phyloP scores from a whole-genome alignment of 2,113 vertebrate genomes.

The Heloderma charlesbogerti region DNA sequence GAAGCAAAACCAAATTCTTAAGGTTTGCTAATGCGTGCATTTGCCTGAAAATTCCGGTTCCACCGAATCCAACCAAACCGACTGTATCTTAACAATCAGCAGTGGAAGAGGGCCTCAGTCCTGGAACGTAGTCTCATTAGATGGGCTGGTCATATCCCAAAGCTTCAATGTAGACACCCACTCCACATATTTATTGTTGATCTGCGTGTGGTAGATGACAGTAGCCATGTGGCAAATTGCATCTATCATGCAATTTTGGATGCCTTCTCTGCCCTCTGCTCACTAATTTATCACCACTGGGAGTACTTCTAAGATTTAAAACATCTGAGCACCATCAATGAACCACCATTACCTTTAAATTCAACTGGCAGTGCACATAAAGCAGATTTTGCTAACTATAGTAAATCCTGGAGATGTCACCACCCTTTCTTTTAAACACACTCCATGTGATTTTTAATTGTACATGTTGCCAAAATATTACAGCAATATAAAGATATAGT shows the following conservation, averaged over 20 bases:
- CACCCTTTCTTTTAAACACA: conserved; percentile 45
- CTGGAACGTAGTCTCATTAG: neutral
- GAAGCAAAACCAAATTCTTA: neutral
- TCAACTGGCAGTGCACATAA: conserved; percentile 42
- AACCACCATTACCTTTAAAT: conserved; percentile 17
- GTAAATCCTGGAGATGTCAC: conserved; percentile 47
- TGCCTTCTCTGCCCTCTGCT: conserved; percentile 64
- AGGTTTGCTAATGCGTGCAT: neutral
- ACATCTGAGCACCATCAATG: conserved; percentile 63
- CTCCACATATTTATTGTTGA: conserved; percentile 42
- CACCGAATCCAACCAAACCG: neutral
- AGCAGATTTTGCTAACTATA: conserved; percentile 47
- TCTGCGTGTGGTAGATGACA: conserved; percentile 60
- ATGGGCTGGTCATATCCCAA: neutral
- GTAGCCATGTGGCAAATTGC: conserved; percentile 70
- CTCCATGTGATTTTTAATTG: conserved; percentile 43
- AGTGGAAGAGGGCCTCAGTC: neutral
- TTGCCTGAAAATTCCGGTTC: neutral
- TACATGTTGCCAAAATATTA: conserved; percentile 32
- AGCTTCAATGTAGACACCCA: neutral
- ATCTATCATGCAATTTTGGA: conserved; percentile 49
- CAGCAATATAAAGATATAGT: conserved; percentile 8
- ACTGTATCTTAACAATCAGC: neutral
- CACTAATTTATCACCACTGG: conserved; percentile 62
- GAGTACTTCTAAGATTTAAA: conserved; percentile 61